These are phyloP conservation scores for Vesta saturnalis DNA, from an alignment of 2,888 invertebrate genomes.

Conservation along the genomic window DNA sequence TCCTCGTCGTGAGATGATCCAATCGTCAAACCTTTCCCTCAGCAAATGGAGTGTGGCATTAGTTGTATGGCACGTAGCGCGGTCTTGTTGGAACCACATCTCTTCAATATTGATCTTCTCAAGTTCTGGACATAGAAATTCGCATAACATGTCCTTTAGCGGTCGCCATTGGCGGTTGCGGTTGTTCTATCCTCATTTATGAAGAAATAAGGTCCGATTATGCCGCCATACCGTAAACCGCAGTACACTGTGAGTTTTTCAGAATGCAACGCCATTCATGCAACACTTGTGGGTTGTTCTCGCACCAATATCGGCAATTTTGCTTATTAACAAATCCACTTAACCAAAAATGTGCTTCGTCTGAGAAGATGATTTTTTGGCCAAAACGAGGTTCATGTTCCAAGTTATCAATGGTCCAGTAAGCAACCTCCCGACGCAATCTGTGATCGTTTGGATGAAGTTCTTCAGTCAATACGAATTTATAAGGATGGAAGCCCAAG, in stretches of 20 bases:
- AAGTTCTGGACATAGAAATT: slow-evolving; percentile 40
- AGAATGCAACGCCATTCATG: slow-evolving; percentile 49
- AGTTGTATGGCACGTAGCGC: no score
- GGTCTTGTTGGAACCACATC: no score
- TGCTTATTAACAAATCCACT: slow-evolving; percentile 23
- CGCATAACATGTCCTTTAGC: slow-evolving; percentile 48
- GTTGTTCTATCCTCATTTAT: slow-evolving; percentile 47
- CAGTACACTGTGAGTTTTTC: slow-evolving; percentile 53
- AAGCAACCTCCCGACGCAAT: slow-evolving; percentile 3
- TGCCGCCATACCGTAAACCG: slow-evolving; percentile 50
- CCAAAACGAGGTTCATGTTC: slow-evolving; percentile 23
- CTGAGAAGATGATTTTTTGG: slow-evolving; percentile 25
- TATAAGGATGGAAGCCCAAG: slow-evolving; percentile 24
- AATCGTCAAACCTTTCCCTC: slow-evolving; percentile 17
- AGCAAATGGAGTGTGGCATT: slow-evolving; percentile 13
- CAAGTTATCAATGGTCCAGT: slow-evolving; percentile 20
- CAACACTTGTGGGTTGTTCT: slow-evolving; percentile 40
- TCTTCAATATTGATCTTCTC: not conserved
- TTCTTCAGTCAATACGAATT: slow-evolving; percentile 16
- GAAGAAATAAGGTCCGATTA: slow-evolving; percentile 17
- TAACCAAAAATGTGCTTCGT: no score
- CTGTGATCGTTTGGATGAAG: not conserved
- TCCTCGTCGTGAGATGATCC: slow-evolving; percentile 22
- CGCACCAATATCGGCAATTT: no score
- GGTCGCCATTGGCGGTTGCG: slow-evolving; percentile 49